Percentiles rank a stretch among this genome's conserved stretches.
Evolutionary conservation across 2,113 vertebrate species (phyloP).

Genomic region (Naja naja): DNA sequence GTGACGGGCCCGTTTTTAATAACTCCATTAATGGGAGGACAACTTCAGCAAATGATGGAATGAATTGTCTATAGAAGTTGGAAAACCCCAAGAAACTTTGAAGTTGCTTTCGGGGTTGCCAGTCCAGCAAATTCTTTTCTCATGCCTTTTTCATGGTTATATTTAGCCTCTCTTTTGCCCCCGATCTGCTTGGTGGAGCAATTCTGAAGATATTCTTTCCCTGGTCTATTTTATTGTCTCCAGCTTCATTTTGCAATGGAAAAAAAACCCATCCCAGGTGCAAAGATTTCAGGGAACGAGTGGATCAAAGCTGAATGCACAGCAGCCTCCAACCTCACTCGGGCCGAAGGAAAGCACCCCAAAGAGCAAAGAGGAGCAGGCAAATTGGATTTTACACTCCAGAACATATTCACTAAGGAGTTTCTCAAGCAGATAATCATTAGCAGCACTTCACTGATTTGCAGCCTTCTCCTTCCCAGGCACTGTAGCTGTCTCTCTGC

Average conservation of each 20-base stretch:
- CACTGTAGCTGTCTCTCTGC: neutral
- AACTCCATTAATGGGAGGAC: too few species aligned
- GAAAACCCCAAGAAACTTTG: too few species aligned
- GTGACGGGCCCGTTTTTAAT: too few species aligned
- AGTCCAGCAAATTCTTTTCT: neutral
- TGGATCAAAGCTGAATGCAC: neutral
- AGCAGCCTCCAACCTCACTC: neutral
- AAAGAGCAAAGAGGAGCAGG: neutral
- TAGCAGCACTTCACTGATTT: neutral
- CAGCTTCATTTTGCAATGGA: neutral
- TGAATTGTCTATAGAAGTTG: too few species aligned
- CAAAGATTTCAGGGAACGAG: neutral
- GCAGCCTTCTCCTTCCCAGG: neutral
- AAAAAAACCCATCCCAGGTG: neutral
- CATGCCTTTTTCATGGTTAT: neutral
- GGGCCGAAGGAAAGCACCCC: neutral
- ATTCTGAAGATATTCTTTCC: neutral
- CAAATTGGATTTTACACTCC: neutral
- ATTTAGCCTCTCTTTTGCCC: neutral
- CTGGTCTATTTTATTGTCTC: neutral
- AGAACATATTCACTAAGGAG: neutral
- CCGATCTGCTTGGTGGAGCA: neutral
- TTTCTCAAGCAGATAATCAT: constrained; percentile 12
- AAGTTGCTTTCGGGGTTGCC: too few species aligned
- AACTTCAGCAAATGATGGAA: too few species aligned